phyloP scores from a whole-genome alignment of 2,797 vertebrate genomes.

The Poeciliopsis turneri region DNA sequence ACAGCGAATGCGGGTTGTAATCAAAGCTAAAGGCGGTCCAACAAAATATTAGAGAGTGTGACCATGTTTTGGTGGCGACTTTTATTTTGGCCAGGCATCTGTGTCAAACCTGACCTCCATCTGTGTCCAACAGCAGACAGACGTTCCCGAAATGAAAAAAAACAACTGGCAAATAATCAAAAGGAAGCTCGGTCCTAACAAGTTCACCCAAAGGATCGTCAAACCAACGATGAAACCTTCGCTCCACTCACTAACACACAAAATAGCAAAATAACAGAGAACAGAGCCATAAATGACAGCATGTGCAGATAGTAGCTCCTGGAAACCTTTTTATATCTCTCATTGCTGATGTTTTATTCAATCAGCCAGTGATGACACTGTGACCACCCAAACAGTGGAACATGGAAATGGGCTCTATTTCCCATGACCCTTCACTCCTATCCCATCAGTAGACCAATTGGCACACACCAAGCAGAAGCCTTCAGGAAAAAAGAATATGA shows the following conservation, averaged over 20 bases:
- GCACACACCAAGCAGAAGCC: not conserved
- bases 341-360: slow-evolving; percentile 59
- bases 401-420: slow-evolving; percentile 67
- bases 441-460: not conserved
- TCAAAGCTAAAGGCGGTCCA: too few relatives aligned
- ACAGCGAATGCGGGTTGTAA: too few relatives aligned
- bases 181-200: not conserved
- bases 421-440: slow-evolving; percentile 61
- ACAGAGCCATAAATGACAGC: not conserved
- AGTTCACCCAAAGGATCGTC: not conserved
- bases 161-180: not conserved
- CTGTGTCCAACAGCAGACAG: not conserved
- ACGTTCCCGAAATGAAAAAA: not conserved
- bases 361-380: slow-evolving; percentile 17
- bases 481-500: not conserved
- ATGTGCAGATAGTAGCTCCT: not conserved
- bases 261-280: slow-evolving; percentile 23
- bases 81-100: too few relatives aligned
- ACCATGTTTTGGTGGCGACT: too few relatives aligned
- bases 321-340: slow-evolving; percentile 22
- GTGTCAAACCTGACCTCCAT: not conserved
- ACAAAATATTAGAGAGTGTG: too few relatives aligned
- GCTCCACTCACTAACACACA: not conserved
- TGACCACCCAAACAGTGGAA: slow-evolving; percentile 27
- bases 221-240: not conserved